Base-by-base conservation (phyloP, 2,113 vertebrate genomes). In the Nerophis lumbriciformis region DNA sequence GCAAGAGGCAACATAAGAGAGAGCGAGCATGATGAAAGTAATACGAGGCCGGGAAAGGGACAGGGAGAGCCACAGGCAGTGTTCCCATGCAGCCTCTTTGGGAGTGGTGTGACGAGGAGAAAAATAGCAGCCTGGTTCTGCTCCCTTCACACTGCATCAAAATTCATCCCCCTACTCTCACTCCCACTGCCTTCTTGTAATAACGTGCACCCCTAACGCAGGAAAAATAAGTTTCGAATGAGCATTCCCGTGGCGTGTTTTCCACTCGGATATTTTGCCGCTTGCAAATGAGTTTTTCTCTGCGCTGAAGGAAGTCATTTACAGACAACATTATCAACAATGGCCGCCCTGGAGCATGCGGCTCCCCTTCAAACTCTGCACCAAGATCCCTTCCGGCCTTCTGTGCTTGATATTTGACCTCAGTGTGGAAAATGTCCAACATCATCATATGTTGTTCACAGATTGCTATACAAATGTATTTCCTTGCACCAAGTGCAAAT, bases 31-130 rank as follows among this genome's bases (percentile, higher is more conserved):
- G 72, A 66, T 77, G 72, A 77, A 85, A 82, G 82, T 82, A 85
- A 85, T 83, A 77, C 79, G 83, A 77, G 77, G 77, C 70, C 76
- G 72, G 66, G 71, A 72, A 73, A 60, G 78, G 79, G 81, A 79
- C 73, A 66, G 76, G 78, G 80, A 83, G 76, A 75, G 83, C 87
- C 84, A 74, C 80, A 72, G 83, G 87, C 84, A 6, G 68, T 78
- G 81, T 86, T 86, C 84, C 77, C 80, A 76, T 10, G 60, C 78
- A 74, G 84, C 76, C 84, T 80, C 84, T 84, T 44, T 77, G 79
- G 87, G 83, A 86, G 77, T 75, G 69, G 66, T 80, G 83, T 72
- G 75, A 85, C 83, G 70, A 75, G 70, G 68, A 80, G 78, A 78
- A 80, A 55, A 55, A 39, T 16, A 80, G 67, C 76, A 12, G 59